Percentiles rank a stretch among this genome's conserved stretches.
Conservation (phyloP, 2,888 invertebrate species). For the Leucoma salicis region DNA sequence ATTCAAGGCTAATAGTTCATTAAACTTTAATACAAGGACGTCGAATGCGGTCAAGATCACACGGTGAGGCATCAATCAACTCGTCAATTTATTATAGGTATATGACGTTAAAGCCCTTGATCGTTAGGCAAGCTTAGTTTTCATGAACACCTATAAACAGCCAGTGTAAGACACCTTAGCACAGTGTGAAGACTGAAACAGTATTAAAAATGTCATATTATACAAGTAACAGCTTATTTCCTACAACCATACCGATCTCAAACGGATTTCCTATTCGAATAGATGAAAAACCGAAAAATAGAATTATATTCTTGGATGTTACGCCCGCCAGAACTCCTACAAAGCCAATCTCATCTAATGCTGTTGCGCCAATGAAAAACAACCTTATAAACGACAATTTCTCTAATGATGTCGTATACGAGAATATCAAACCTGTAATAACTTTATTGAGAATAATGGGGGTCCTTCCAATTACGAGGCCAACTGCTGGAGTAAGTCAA, state of each 20-base stretch:
- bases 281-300: constrained; percentile 52
- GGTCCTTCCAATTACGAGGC: constrained; percentile 82
- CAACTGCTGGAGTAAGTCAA: constrained; percentile 68
- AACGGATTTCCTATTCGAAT: constrained; percentile 61
- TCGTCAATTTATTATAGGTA: constrained; percentile 69
- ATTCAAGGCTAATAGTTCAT: constrained; percentile 62
- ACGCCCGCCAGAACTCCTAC: constrained; percentile 59
- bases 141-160: constrained; percentile 31
- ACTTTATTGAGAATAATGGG: constrained; percentile 79
- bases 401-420: constrained; percentile 66
- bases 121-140: constrained; percentile 46
- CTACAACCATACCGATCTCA: constrained; percentile 45
- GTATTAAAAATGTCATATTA: constrained; percentile 55
- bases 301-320: constrained; percentile 66
- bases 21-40: constrained; percentile 62
- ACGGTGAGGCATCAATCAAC: constrained; percentile 58
- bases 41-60: constrained; percentile 39
- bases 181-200: constrained; percentile 17
- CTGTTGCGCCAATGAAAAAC: constrained; percentile 56
- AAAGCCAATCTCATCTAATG: constrained; percentile 51
- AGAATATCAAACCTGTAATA: constrained; percentile 74
- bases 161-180: constrained; percentile 32
- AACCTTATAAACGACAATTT: constrained; percentile 57
- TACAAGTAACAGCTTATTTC: constrained; percentile 50
- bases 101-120: constrained; percentile 46